phyloP scores from a whole-genome alignment of 2,888 invertebrate genomes.

The Acheta domesticus region DNA sequence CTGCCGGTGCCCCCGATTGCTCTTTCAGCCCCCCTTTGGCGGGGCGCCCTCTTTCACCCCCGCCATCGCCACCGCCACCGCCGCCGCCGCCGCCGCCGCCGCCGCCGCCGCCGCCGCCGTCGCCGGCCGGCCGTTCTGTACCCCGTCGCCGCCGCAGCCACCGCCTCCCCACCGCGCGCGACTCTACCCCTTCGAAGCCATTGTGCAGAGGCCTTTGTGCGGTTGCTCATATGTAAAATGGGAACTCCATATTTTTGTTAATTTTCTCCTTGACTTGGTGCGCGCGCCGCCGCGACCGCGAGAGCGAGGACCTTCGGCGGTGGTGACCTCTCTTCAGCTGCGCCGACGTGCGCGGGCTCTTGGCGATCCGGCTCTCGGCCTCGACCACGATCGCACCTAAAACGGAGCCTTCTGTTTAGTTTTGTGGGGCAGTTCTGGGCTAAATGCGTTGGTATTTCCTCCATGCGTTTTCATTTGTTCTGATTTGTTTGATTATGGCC shows the following conservation, averaged over 20 bases:
- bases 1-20: not conserved
- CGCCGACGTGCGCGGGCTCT: too few species aligned
- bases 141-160: not conserved
- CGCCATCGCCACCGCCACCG: not conserved
- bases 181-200: not conserved
- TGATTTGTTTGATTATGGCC: too few species aligned
- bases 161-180: not conserved
- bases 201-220: not conserved
- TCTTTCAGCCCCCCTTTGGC: not conserved
- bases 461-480: too few species aligned
- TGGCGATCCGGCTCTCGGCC: too few species aligned
- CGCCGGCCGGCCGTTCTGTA: not conserved
- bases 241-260: slow-evolving; percentile 8
- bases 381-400: too few species aligned
- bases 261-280: not conserved
- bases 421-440: too few species aligned
- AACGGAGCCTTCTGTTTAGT: too few species aligned
- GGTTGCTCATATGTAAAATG: not conserved
- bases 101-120: not conserved
- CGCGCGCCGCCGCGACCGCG: too few species aligned
- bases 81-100: not conserved
- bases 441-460: too few species aligned
- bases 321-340: too few species aligned
- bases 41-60: too few species aligned
- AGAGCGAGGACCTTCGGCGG: too few species aligned